phyloP scores from a whole-genome alignment of 2,113 vertebrate species.

The Pipa parva region DNA sequence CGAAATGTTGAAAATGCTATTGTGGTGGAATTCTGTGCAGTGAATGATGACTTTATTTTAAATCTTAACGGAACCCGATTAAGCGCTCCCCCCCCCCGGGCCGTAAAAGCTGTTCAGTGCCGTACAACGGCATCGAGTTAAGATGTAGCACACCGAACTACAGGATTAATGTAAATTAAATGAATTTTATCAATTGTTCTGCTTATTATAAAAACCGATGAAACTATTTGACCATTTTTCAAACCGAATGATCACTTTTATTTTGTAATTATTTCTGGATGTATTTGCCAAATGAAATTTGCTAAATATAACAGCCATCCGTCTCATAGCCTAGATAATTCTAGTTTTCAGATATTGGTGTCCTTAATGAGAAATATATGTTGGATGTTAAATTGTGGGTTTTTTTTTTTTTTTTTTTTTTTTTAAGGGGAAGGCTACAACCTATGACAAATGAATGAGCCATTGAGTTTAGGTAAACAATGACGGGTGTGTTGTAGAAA shows the following conservation, averaged over 20 bases:
- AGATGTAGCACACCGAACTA: neutral
- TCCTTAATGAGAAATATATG: neutral
- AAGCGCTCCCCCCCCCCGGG: neutral
- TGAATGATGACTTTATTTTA: neutral
- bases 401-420: neutral
- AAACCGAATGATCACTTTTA: neutral
- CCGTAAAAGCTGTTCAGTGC: neutral
- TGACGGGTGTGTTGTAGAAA: too few species aligned
- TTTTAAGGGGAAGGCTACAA: too few species aligned
- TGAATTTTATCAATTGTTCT: neutral
- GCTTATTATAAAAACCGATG: too few species aligned
- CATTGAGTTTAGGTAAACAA: too few species aligned
- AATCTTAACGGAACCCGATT: neutral
- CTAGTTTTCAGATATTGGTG: neutral
- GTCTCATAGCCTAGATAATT: neutral
- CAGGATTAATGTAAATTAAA: neutral
- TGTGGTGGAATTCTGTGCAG: too few species aligned
- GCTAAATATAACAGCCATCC: neutral
- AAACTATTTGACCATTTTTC: neutral
- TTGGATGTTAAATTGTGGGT: neutral
- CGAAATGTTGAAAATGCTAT: too few species aligned
- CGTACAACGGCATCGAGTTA: neutral
- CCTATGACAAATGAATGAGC: too few species aligned
- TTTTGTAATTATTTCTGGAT: constrained; percentile 15
- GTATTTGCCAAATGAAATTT: constrained; percentile 24